Conservation (phyloP, 2,888 invertebrate genomes). For the Deilephila porcellus region DNA sequence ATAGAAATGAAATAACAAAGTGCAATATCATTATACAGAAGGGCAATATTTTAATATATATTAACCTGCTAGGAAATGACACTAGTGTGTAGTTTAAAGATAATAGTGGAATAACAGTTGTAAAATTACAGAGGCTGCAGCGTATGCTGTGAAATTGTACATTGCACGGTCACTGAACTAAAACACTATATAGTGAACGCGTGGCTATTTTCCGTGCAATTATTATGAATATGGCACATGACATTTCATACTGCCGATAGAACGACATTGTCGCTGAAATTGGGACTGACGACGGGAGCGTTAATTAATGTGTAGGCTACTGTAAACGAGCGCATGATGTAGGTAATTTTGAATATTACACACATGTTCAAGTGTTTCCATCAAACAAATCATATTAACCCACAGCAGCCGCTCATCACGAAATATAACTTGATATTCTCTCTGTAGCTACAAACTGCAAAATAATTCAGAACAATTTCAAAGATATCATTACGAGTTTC, state of each 20-base stretch:
- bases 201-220: constrained; percentile 47
- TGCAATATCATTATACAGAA: not conserved
- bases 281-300: constrained; percentile 52
- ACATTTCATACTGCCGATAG: constrained; percentile 49
- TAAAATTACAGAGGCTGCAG: constrained; percentile 49
- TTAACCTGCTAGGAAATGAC: not conserved
- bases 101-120: constrained; percentile 36
- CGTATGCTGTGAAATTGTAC: constrained; percentile 61
- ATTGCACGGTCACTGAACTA: constrained; percentile 68
- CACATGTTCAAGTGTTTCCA: not conserved
- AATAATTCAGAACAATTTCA: not conserved
- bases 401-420: no score
- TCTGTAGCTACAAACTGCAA: no score
- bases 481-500: not conserved
- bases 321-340: constrained; percentile 11
- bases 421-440: no score
- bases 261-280: constrained; percentile 57
- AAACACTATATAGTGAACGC: constrained; percentile 55
- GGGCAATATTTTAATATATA: not conserved
- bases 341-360: constrained; percentile 13
- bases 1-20: not conserved
- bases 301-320: constrained; percentile 48
- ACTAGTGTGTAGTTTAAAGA: not conserved
- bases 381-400: not conserved
- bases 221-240: constrained; percentile 61